Evolutionary conservation across 2,888 invertebrate genomes (phyloP), one percentile per base, ranked within the genome.

Genomic region (Ectropis crepuscularia): DNA sequence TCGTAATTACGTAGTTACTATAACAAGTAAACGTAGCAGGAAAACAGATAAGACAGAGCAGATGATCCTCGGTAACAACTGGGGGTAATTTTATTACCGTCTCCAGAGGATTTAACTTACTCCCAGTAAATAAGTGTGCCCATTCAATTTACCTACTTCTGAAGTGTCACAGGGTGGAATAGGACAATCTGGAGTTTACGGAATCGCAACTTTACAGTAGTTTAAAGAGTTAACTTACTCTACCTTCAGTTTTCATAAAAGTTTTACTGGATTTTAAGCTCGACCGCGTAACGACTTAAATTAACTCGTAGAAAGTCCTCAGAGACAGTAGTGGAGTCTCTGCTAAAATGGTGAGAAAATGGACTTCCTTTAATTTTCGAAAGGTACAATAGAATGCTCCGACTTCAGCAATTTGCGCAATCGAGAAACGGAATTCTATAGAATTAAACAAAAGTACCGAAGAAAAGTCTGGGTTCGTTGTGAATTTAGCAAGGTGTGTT

Each of bases 311-410:
- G 53, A 76, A 80, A 74, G 51, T 64, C 51, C 62, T 41, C 37
- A 16, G 73, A 69, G 72, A 74, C 73, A 73, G 73, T 68, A 68
- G 71, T 68, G 67, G 60, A 39, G 61, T 71, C 70, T 69, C 71
- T 71, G 74, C 70, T 65, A 71, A 77, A 85, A 76, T 80, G 78
- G 75, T 76, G 76, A 72, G 78, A 79, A 85, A 85, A 87, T 83
- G 77, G 80, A 83, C 80, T 86, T 83, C 81, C 80, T 85, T 80
- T 82, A 81, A 86, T 85, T 81, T 79, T 76, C 77, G 75, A 76
- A 74, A 70, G 72, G 75, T 79, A 83, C 80, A 85, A 82, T 83
- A 75, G 79, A 80, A 77, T 62, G 69, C 68, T 69, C 77, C 67
- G 75, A 73, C 74, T 79, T 80, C 77, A 80, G 85, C 80, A 82